Conservation (phyloP, 2,888 invertebrate genomes). For the Drosophila paramelanica region DNA sequence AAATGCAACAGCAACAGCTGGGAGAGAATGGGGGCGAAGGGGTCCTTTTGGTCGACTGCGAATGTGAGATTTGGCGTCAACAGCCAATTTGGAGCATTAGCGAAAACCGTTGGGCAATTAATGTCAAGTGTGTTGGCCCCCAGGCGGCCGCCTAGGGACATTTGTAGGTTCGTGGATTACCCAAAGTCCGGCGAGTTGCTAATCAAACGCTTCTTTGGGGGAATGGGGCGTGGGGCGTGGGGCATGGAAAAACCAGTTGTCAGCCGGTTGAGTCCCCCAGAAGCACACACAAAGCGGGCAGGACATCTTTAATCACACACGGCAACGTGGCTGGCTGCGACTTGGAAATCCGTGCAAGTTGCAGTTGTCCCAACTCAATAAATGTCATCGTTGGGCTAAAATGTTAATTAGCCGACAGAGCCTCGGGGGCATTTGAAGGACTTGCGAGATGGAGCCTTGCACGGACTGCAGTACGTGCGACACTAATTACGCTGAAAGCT, state of each 20-base stretch:
- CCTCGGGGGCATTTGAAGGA: conserved; percentile 21
- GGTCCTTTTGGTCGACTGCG: conserved; percentile 50
- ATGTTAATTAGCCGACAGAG: conserved; percentile 52
- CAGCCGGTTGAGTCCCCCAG: conserved; percentile 26
- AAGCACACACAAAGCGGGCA: conserved; percentile 40
- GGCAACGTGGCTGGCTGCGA: neutral
- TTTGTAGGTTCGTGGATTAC: conserved; percentile 54
- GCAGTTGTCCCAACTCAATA: conserved; percentile 58
- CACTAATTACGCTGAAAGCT: conserved; percentile 63
- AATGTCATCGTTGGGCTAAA: conserved; percentile 49
- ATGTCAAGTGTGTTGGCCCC: conserved; percentile 60
- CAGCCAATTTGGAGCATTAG: conserved; percentile 80
- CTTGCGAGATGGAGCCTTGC: conserved; percentile 10
- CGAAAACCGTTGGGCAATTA: conserved; percentile 80
- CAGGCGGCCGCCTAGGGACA: conserved; percentile 28
- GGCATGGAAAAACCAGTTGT: conserved; percentile 64
- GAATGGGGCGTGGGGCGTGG: conserved; percentile 14
- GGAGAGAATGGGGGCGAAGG: conserved; percentile 2
- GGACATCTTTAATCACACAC: conserved; percentile 56
- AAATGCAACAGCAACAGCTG: conserved; percentile 28
- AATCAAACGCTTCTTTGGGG: conserved; percentile 63
- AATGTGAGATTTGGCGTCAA: conserved; percentile 76
- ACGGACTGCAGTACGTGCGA: conserved; percentile 31
- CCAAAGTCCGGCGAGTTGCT: conserved; percentile 43
- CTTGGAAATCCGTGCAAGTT: conserved; percentile 27